Base-by-base conservation (phyloP, 2,797 vertebrate genomes). In the Malacoctenus gilli region DNA sequence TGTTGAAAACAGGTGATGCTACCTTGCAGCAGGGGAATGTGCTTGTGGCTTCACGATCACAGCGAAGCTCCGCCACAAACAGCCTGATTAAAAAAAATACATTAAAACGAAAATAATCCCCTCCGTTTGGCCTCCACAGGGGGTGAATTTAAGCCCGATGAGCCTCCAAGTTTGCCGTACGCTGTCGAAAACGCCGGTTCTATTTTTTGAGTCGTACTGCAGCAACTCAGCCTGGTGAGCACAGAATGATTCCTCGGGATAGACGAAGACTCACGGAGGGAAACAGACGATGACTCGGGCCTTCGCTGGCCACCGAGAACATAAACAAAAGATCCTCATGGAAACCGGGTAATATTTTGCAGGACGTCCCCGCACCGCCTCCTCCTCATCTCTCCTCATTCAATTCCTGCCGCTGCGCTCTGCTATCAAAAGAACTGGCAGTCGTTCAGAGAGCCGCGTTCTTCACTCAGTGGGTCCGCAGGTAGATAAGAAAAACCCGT, bases 191-290 rank as follows among this genome's bases (percentile, higher is more conserved):
- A 28, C 6, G 1, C 5, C 9, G 25, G 9, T 28, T 28, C 5
- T 28, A 44, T 58, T 37, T 40, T 14, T 37, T 55, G 28, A 32
- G 14, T 37, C 23, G 22, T 11, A 31, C 32, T 20, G 38, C 38
- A 51, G 38, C 53, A 41, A 55, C 30, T 21, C 14, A 34, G 57
- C 44, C 50, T 1, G 2, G 28, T 47, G 30, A 66, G 58, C 36
- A 41, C 11, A 47, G 48, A 18, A 52, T 13, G 13, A 68, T 58
- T 43, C 50, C 40, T 46, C n/a, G n/a, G n/a, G 8, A 42, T 56
- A 51, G 30, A 15, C 14, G 2, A 15, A 51, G 35, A n/a, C 60
- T 47, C 49, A 37, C 44, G 5, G 15, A 16, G 21, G 38, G 23
- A 61, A 64, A 44, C 11, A 54, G 38, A 5, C 21, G 25, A 38